Evolutionary conservation across 2,797 vertebrate species (phyloP), one percentile per base, ranked within the genome.

Genomic region (Dipus sagitta): DNA sequence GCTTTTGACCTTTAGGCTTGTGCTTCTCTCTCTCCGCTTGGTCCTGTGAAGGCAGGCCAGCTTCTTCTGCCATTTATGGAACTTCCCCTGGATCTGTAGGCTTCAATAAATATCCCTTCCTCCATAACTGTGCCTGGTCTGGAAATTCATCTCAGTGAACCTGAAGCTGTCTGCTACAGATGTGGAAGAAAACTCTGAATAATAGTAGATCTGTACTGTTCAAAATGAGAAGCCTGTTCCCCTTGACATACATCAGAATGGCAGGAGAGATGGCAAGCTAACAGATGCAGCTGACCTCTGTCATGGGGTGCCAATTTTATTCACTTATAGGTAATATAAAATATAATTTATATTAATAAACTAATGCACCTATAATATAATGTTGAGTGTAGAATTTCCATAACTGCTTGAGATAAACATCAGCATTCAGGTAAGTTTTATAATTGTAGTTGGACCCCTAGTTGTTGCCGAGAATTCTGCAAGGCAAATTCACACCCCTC

Each of bases 331-430:
- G n/a, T 77, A 47, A 64, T 10, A 86, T 76, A 42, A 75, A 4
- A 20, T 75, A 94, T 58, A 34, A n/a, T 79, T 81, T 67, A 42
- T 24, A 47, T 68, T 52, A 32, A 52, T 42, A n/a, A 64, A 72
- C n/a, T 60, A 90, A 81, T 24, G 78, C 13, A 54, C 9, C 20
- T 14, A 23, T 32, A 85, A 9, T 42, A 2, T 70, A 75, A 93
- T 23, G 3, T 24, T 90, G 34, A 92, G 79, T 78, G 28, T 17
- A 82, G 92, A 84, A 3, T 75, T 81, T 52, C 58, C 17, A 38
- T 65, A 52, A 85, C 10, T 85, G 71, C 24, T 87, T 90, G 6
- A 89, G 14, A 79, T 89, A 86, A 94, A 17, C 4, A 34, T 92
- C 47, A 94, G 1, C 23, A 90, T 71, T 90, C 72, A 86, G 14